Evolutionary conservation across 2,888 invertebrate genomes (phyloP), one percentile per base, ranked within the genome.

Genomic region (Orthosia gracilis): DNA sequence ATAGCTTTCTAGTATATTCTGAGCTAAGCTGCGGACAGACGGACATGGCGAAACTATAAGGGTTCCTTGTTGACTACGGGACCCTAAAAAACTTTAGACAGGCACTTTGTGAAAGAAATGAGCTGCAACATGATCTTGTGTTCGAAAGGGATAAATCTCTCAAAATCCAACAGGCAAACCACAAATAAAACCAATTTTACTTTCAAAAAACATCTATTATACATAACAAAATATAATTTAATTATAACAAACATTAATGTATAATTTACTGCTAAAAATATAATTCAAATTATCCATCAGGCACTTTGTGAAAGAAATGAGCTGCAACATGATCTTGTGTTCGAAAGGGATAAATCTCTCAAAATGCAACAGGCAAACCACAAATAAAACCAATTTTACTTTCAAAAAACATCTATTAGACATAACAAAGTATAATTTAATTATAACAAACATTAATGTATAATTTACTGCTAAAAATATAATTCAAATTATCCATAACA

Each of bases 281-380:
- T 77, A 83, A 15, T 78, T 72, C 73, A 80, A 74, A 87, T 85
- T 86, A 87, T 84, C 85, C 85, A 80, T 86, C n/a, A n/a, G n/a
- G n/a, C n/a, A n/a, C n/a, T n/a, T n/a, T n/a, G n/a, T n/a, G n/a
- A n/a, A n/a, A n/a, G n/a, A n/a, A n/a, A n/a, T 26, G 26, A 31
- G 26, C 26, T 31, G 26, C 26, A 31, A 31, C 31, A 7, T 23
- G 9, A 40, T 9, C 40, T 21, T 47, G 23, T 3, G 18, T 26
- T 13, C n/a, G n/a, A n/a, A 50, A 26, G 31, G 50, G 9, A 12
- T 23, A n/a, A 17, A 15, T 3, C 21, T 31, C n/a, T n/a, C 23
- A 26, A 1, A n/a, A 50, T 26, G 13, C 54, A 54, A 13, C 0
- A 23, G 31, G 1, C 17, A 65, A 15, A 17, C 4, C 5, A 4